Percentiles rank a stretch among this genome's conserved stretches.
These are phyloP conservation scores for Spinus pinus DNA, from an alignment of 2,797 vertebrate species.

Conservation along the genomic window DNA sequence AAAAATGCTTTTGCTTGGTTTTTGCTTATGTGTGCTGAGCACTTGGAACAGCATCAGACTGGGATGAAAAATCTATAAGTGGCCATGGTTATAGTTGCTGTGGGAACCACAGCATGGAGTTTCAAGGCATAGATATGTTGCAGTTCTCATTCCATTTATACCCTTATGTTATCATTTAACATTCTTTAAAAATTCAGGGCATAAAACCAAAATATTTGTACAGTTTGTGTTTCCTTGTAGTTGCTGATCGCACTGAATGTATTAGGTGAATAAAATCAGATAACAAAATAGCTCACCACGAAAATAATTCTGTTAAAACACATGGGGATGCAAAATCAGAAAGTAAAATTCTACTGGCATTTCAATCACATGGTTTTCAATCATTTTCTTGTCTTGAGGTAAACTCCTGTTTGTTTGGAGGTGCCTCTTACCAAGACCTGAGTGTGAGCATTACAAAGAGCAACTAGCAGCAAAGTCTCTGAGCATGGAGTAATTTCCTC, in stretches of 20 bases:
- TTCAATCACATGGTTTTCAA: fast-evolving
- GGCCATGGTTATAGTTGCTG: constrained; percentile 25
- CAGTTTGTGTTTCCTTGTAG: neutral
- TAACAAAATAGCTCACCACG: neutral
- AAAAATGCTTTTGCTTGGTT: neutral
- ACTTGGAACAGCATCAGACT: neutral
- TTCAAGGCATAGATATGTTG: neutral
- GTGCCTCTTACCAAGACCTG: neutral
- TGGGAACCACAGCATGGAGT: constrained; percentile 1
- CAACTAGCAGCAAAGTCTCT: neutral
- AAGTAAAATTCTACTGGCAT: neutral
- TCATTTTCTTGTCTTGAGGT: fast-evolving
- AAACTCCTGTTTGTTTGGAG: neutral
- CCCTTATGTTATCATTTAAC: neutral
- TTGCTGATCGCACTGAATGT: neutral
- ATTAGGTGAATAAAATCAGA: neutral
- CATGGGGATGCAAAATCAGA: neutral
- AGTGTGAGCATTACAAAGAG: fast-evolving
- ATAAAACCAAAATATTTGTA: neutral
- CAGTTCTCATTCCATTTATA: neutral
- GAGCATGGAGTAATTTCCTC: neutral
- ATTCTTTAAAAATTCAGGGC: neutral
- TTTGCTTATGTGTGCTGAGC: neutral
- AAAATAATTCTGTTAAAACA: neutral
- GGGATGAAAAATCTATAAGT: neutral